Evolutionary conservation across 2,888 invertebrate species (phyloP).

Genomic region (Heliconius hortense): DNA sequence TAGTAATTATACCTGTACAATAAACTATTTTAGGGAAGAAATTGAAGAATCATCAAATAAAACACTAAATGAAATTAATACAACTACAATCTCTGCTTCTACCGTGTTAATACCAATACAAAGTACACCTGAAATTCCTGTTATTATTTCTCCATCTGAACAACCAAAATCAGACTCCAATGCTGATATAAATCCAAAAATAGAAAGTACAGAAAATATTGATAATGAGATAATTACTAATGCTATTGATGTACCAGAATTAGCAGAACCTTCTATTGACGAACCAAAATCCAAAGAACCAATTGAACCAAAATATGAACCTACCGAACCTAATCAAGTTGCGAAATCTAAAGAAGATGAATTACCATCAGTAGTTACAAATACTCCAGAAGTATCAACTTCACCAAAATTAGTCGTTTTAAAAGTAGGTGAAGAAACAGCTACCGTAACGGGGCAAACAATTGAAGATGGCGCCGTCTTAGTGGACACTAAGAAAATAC

Average conservation of each 20-base stretch:
- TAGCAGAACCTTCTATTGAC: slow-evolving; percentile 36
- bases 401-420: slow-evolving; percentile 55
- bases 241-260: slow-evolving; percentile 36
- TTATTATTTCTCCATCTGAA: slow-evolving; percentile 26
- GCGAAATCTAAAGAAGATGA: neutral
- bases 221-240: slow-evolving; percentile 26
- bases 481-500: slow-evolving; percentile 57
- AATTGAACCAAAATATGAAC: slow-evolving; percentile 10
- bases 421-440: slow-evolving; percentile 54
- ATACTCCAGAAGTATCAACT: slow-evolving; percentile 46
- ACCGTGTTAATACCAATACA: slow-evolving; percentile 33
- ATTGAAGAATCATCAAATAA: slow-evolving; percentile 43
- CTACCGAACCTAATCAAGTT: slow-evolving; percentile 8
- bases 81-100: slow-evolving; percentile 44
- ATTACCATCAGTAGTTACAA: slow-evolving; percentile 48
- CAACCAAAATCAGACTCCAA: slow-evolving; percentile 36
- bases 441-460: slow-evolving; percentile 52
- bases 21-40: slow-evolving; percentile 58
- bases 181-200: slow-evolving; percentile 6
- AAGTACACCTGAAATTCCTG: slow-evolving; percentile 33
- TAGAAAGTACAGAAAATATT: slow-evolving; percentile 38
- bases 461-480: slow-evolving; percentile 57
- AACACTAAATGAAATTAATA: slow-evolving; percentile 39
- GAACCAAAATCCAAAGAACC: slow-evolving; percentile 31
- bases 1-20: neutral